Conservation (phyloP, 2,888 invertebrate genomes). For the Gari tellinella region DNA sequence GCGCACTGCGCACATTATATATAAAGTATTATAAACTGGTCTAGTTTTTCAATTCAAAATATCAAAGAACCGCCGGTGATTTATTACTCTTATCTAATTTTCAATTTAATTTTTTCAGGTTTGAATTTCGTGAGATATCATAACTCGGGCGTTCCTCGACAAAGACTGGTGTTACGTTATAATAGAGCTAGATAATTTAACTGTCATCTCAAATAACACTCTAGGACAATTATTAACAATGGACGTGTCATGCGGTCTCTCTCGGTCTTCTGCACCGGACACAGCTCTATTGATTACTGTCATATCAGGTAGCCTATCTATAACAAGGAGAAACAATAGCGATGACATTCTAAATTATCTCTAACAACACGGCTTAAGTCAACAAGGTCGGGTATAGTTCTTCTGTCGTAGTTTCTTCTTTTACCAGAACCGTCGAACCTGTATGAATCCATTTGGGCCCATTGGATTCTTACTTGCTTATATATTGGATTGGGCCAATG, state of each 20-base stretch:
- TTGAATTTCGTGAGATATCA: conserved; percentile 38
- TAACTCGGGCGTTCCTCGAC: conserved; percentile 25
- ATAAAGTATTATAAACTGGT: conserved; percentile 19
- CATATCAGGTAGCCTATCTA: conserved; percentile 48
- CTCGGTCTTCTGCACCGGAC: conserved; percentile 45
- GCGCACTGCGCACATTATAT: conserved; percentile 15
- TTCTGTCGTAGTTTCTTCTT: too few relatives aligned
- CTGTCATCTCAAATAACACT: conserved; percentile 50
- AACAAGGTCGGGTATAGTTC: too few relatives aligned
- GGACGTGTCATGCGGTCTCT: conserved; percentile 45
- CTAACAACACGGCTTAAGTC: conserved; percentile 49
- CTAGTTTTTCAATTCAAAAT: conserved; percentile 21
- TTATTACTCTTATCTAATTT: conserved; percentile 49
- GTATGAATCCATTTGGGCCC: too few relatives aligned
- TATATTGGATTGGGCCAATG: too few relatives aligned
- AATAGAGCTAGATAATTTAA: conserved; percentile 25
- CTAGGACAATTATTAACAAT: conserved; percentile 55
- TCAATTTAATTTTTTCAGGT: conserved; percentile 51
- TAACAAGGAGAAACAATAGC: conserved; percentile 57
- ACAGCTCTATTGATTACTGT: conserved; percentile 38
- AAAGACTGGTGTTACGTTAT: conserved; percentile 44
- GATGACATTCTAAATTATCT: conserved; percentile 65
- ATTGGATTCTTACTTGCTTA: too few relatives aligned
- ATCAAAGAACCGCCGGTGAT: conserved; percentile 33
- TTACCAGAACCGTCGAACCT: too few relatives aligned